phyloP scores from a whole-genome alignment of 2,888 invertebrate genomes.

The Dynastes maya region DNA sequence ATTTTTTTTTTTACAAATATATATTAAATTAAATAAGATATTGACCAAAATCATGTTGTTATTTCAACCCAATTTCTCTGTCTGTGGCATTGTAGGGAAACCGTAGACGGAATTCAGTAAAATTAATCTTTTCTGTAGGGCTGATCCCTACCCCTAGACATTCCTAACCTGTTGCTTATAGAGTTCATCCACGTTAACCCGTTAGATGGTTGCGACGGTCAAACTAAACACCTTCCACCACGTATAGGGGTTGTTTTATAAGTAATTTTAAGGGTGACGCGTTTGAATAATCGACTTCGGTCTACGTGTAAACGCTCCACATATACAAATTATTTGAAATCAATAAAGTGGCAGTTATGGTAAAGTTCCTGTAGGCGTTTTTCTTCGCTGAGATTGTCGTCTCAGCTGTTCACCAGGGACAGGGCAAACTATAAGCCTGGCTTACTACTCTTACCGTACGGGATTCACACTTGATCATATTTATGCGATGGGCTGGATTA shows the following conservation, averaged over 20 bases:
- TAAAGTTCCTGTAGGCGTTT: constrained; percentile 66
- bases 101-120: constrained; percentile 52
- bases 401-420: constrained; percentile 69
- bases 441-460: constrained; percentile 69
- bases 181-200: constrained; percentile 63
- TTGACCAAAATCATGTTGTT: too few relatives aligned
- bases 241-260: constrained; percentile 12
- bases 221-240: neutral
- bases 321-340: constrained; percentile 59
- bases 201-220: neutral
- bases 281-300: neutral
- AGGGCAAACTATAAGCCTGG: constrained; percentile 70
- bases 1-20: too few relatives aligned
- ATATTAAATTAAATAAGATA: too few relatives aligned
- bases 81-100: constrained; percentile 7
- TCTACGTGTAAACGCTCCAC: constrained; percentile 7
- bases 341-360: constrained; percentile 65
- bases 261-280: neutral
- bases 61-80: too few relatives aligned
- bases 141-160: constrained; percentile 59
- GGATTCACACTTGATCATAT: constrained; percentile 73
- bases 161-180: constrained; percentile 63
- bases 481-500: constrained; percentile 72
- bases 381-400: constrained; percentile 64
- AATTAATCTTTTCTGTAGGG: constrained; percentile 64